Evolutionary conservation across 2,888 invertebrate species (phyloP).

Genomic region (Troides helena): DNA sequence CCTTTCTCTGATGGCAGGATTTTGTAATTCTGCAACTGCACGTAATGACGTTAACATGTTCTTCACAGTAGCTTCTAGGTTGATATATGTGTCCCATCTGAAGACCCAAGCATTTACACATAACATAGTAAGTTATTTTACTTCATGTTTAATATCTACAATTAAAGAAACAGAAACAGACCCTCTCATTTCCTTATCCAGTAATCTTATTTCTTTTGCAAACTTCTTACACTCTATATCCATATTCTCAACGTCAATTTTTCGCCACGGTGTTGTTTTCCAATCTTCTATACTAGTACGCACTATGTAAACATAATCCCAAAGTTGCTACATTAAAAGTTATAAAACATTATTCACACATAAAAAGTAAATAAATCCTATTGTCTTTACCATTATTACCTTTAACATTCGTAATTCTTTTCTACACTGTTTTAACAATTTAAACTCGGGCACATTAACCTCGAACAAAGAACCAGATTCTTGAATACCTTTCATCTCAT

Average conservation of each 20-base stretch:
- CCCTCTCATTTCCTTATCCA: slow-evolving; percentile 97
- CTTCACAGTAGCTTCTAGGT: slow-evolving; percentile 94
- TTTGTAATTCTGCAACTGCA: slow-evolving; percentile 97
- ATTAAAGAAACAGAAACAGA: slow-evolving; percentile 34
- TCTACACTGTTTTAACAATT: slow-evolving; percentile 93
- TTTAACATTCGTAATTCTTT: slow-evolving; percentile 93
- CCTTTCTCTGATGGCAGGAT: slow-evolving; percentile 96
- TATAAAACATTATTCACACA: neutral
- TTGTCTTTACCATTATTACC: slow-evolving; percentile 61
- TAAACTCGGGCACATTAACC: slow-evolving; percentile 96
- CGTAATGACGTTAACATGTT: slow-evolving; percentile 97
- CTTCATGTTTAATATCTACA: neutral
- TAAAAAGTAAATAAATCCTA: neutral
- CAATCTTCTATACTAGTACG: slow-evolving; percentile 95
- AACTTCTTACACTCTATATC: slow-evolving; percentile 99
- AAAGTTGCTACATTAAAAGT: slow-evolving; percentile 85
- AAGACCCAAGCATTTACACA: neutral
- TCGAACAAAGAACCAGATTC: slow-evolving; percentile 96
- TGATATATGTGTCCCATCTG: slow-evolving; percentile 93
- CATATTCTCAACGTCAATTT: slow-evolving; percentile 99
- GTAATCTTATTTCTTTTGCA: slow-evolving; percentile 93
- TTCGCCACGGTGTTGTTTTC: slow-evolving; percentile 98
- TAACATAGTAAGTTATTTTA: neutral
- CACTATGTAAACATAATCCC: slow-evolving; percentile 97
- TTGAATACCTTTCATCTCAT: slow-evolving; percentile 91